These are phyloP conservation scores for Valencia hispanica DNA, from an alignment of 2,797 vertebrate genomes.

Conservation along the genomic window DNA sequence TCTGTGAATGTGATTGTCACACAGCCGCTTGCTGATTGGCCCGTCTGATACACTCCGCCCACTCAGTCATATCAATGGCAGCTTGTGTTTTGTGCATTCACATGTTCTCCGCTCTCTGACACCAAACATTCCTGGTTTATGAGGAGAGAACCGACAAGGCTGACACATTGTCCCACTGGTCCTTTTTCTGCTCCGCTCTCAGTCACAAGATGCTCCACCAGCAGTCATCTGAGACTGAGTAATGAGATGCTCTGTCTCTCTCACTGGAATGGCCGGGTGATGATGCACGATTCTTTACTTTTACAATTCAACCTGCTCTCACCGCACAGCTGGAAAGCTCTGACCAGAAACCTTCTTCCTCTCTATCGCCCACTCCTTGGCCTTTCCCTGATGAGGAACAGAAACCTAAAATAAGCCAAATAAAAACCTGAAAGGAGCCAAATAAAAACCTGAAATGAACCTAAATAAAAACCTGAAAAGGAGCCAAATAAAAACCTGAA, in stretches of 20 bases:
- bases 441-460: no score
- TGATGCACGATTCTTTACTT: no score
- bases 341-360: no score
- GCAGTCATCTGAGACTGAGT: slow-evolving; percentile 69
- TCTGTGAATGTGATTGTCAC: slow-evolving; percentile 19
- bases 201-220: slow-evolving; percentile 71
- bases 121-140: slow-evolving; percentile 20
- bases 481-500: no score
- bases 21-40: slow-evolving; percentile 38
- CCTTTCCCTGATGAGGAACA: no score
- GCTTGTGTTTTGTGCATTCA: slow-evolving; percentile 54
- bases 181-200: slow-evolving; percentile 42
- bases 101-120: slow-evolving; percentile 36
- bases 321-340: no score
- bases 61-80: slow-evolving; percentile 55
- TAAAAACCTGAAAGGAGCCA: no score
- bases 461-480: no score
- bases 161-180: slow-evolving; percentile 57
- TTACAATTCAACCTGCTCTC: no score
- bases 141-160: background rate
- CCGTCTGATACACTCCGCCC: slow-evolving; percentile 26
- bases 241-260: slow-evolving; percentile 51
- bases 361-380: no score
- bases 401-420: no score
- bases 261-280: no score